Conservation (phyloP, 1,140 invertebrate genomes). For the Bombus pascuorum region DNA sequence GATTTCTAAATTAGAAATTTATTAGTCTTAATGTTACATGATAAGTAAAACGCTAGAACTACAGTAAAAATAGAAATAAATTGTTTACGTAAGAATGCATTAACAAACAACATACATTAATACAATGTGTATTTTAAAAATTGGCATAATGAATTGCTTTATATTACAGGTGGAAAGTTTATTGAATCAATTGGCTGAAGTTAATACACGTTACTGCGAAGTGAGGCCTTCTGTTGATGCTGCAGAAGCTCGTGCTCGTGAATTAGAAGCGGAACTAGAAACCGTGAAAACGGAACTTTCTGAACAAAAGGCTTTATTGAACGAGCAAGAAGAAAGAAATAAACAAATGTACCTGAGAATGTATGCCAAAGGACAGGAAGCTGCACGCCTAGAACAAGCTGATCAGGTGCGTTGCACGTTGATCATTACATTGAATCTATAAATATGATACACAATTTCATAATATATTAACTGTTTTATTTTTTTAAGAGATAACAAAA, state of each 20-base stretch:
- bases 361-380: constrained; percentile 91
- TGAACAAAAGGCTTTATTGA: constrained; percentile 76
- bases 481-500: background rate
- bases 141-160: background rate
- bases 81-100: too few relatives aligned
- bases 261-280: constrained; percentile 87
- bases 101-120: background rate
- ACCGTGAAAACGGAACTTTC: constrained; percentile 86
- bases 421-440: background rate
- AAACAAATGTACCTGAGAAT: constrained; percentile 91
- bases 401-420: constrained; percentile 81
- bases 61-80: too few relatives aligned
- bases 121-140: background rate
- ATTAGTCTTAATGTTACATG: too few relatives aligned
- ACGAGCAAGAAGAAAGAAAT: constrained; percentile 89
- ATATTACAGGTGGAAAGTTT: constrained; percentile 85
- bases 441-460: background rate
- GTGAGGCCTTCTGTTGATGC: constrained; percentile 82
- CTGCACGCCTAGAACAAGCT: constrained; percentile 87
- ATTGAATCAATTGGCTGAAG: constrained; percentile 89
- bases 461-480: background rate
- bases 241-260: constrained; percentile 86
- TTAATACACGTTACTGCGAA: constrained; percentile 89
- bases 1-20: background rate
- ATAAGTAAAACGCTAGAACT: too few relatives aligned